These are phyloP conservation scores for Automeris io DNA, from an alignment of 2,888 invertebrate species.

Conservation along the genomic window DNA sequence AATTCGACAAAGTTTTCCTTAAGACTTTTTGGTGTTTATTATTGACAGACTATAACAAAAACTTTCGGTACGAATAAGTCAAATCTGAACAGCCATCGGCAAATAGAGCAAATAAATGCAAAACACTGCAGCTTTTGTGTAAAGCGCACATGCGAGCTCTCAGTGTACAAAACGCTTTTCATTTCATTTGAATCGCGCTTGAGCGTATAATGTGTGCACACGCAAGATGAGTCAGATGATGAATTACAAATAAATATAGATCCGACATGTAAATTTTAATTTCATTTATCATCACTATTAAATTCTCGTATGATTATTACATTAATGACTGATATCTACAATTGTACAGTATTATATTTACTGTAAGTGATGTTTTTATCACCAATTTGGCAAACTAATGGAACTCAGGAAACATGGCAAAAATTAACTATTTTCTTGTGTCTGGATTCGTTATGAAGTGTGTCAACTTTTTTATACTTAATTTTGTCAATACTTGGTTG, in stretches of 20 bases:
- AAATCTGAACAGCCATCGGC: conserved; percentile 46
- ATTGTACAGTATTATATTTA: too few relatives aligned
- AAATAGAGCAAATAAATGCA: conserved; percentile 56
- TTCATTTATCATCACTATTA: neutral
- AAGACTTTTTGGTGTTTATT: neutral
- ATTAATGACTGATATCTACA: too few relatives aligned
- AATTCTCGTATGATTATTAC: neutral
- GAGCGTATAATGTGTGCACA: conserved; percentile 40
- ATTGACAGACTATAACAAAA: neutral
- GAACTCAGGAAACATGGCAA: too few relatives aligned
- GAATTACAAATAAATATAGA: conserved; percentile 12
- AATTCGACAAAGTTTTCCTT: too few relatives aligned
- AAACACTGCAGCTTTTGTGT: conserved; percentile 57
- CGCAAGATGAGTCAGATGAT: conserved; percentile 41
- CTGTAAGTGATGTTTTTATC: too few relatives aligned
- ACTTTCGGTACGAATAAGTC: conserved; percentile 19
- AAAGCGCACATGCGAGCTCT: conserved; percentile 60
- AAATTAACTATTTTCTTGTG: too few relatives aligned
- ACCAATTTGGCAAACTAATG: too few relatives aligned
- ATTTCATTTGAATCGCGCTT: conserved; percentile 64
- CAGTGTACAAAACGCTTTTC: conserved; percentile 71
- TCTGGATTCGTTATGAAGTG: too few relatives aligned
- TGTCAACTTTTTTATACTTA: too few relatives aligned
- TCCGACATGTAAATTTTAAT: conserved; percentile 10
- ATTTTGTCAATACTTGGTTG: too few relatives aligned